A percentile compares a stretch with the other conserved stretches of the same genome.
Evolutionary conservation across 30 jellyfish, hydroid and myxozoan genomes (phyloP).

Genomic region (Hydractinia echinata): DNA sequence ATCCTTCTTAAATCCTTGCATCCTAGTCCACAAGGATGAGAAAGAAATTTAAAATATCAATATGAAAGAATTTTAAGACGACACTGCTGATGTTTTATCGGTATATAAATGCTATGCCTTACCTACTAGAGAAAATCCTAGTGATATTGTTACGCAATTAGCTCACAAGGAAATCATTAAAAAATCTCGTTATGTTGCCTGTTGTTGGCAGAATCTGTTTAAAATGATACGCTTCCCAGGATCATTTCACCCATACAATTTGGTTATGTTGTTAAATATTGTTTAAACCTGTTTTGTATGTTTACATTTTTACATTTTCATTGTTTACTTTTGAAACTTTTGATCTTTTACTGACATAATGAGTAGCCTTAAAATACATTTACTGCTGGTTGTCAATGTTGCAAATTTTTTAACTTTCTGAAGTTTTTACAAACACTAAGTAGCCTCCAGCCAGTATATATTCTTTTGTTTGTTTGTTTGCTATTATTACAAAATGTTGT

Average conservation of each 20-base stretch:
- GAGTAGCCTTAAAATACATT: slow-evolving; percentile 4
- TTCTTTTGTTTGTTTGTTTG: slow-evolving; percentile 28
- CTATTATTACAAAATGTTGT: slow-evolving; percentile 26
- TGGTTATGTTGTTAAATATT: neutral
- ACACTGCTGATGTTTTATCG: slow-evolving; percentile 24
- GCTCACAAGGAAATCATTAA: slow-evolving; percentile 45
- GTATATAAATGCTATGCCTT: slow-evolving; percentile 35
- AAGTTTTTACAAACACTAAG: slow-evolving; percentile 10
- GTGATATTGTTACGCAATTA: slow-evolving; percentile 14
- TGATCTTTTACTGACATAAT: no score
- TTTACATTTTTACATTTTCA: neutral
- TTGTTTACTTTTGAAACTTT: neutral
- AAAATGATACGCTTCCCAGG: neutral
- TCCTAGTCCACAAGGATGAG: slow-evolving; percentile 12
- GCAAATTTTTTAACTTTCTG: neutral
- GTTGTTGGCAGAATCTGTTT: slow-evolving; percentile 34
- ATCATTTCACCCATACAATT: neutral
- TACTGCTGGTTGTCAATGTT: neutral
- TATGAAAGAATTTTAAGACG: slow-evolving; percentile 32
- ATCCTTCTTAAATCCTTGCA: slow-evolving; percentile 26
- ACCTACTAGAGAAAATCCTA: slow-evolving; percentile 23
- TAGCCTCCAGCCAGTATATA: slow-evolving; percentile 16
- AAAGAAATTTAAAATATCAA: slow-evolving; percentile 29
- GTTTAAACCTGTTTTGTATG: slow-evolving; percentile 21
- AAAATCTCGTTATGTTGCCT: slow-evolving; percentile 12